Percentiles rank a stretch among this genome's conserved stretches.
Evolutionary conservation across 2,888 invertebrate species (phyloP).

Genomic region (Invenusta paracnida): DNA sequence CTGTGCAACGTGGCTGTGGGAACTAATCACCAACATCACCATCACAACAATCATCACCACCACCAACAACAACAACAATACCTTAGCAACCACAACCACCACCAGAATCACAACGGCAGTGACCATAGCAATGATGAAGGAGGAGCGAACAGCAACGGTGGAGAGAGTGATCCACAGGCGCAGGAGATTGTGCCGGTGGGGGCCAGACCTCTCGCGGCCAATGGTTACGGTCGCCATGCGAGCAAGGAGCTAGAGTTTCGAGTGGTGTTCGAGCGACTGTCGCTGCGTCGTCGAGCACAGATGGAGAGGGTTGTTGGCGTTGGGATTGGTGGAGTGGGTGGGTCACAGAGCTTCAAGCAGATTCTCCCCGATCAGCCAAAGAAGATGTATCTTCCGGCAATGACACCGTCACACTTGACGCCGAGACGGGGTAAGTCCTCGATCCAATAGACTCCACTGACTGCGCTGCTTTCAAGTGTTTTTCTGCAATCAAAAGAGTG

Average conservation of each 20-base stretch:
- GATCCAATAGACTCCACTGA: neutral
- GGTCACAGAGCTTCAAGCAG: neutral
- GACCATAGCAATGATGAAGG: neutral
- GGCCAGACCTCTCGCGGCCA: neutral
- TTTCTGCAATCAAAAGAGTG: neutral
- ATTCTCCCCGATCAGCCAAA: neutral
- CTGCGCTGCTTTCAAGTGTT: neutral
- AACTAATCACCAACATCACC: neutral
- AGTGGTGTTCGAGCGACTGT: neutral
- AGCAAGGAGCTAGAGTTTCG: neutral
- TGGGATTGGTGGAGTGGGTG: neutral
- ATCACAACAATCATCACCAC: neutral
- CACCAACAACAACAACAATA: neutral
- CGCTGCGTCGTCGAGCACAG: neutral
- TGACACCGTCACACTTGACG: neutral
- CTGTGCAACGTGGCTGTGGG: neutral
- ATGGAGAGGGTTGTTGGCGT: neutral
- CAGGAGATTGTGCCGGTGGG: neutral
- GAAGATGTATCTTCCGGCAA: neutral
- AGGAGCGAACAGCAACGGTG: too few relatives aligned
- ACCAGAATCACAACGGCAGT: neutral
- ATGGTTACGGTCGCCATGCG: neutral
- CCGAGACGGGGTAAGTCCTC: neutral
- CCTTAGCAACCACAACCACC: neutral
- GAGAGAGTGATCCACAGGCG: neutral